Base-by-base conservation (phyloP, 2,797 vertebrate genomes). In the Kryptopterus vitreolus region DNA sequence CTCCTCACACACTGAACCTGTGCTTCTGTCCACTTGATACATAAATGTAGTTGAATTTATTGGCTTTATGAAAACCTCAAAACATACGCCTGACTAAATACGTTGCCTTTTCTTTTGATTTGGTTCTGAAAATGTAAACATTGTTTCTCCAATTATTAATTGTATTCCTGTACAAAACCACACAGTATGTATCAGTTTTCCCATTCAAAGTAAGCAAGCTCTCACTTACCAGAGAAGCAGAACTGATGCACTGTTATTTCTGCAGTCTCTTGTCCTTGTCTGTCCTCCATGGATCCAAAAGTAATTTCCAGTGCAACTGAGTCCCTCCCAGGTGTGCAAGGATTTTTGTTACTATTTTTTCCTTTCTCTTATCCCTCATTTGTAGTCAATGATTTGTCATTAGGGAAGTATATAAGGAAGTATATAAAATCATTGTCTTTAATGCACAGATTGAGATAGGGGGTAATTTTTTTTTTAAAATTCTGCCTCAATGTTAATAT, bases 391-490 rank as follows among this genome's bases (percentile, higher is more conserved):
- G 48, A 50, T 86, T 58, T 66, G 55, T 68, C 66, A 68, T 74
- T 69, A 76, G 35, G 43, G 12, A 65, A 71, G 61, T 80, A 65
- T 74, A 53, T 43, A 53, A 31, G 76, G 58, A 46, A 53, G 70
- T 74, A 53, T 43, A 53, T 31, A 78, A 62, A 46, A 53, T 24
- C 57, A 53, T 35, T 77, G 78, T 74, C 81, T 73, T 83, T 79
- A 48, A 83, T 78, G 74, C 58, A 46, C 71, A 83, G 76, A 81
- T 84, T 86, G 33, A 70, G 80, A 74, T 68, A 68, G 61, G 53
- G 38, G 18, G 33, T 16, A 48, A 69, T 52, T 50, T 29, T 66
- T 68, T 46, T n/a, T n/a, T n/a, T n/a, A n/a, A n/a, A n/a, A n/a
- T n/a, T 61, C 35, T 63, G 63, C 12, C 12, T 70, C 5, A 29